phyloP scores from a whole-genome alignment of 2,113 vertebrate genomes.

The Zootoca vivipara region DNA sequence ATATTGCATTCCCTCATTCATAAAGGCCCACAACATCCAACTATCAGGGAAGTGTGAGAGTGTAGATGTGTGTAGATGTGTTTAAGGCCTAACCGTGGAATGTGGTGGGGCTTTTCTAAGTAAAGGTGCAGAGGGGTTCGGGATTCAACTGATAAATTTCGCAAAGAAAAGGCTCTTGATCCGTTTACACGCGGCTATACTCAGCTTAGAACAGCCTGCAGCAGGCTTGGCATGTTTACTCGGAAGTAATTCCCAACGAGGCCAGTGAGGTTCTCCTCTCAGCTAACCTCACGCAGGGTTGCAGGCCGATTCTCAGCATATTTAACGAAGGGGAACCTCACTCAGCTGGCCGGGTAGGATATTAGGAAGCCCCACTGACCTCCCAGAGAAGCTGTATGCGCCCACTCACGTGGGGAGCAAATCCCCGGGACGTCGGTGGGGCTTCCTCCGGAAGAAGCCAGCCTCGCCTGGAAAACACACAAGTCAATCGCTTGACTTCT shows the following conservation, averaged over 20 bases:
- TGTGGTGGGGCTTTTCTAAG: no score
- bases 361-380: no score
- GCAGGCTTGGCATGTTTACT: no score
- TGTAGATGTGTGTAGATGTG: no score
- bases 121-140: not conserved
- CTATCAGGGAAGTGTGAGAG: no score
- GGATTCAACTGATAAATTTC: not conserved
- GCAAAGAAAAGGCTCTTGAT: not conserved
- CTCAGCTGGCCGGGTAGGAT: no score
- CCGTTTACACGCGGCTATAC: not conserved
- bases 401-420: not conserved
- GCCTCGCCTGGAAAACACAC: not conserved
- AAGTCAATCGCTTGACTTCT: not conserved
- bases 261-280: not conserved
- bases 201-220: not conserved
- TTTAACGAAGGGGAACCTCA: no score
- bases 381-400: not conserved
- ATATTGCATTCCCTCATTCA: not conserved
- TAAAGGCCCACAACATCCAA: not conserved
- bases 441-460: not conserved
- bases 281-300: not conserved
- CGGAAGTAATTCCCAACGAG: not conserved
- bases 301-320: not conserved
- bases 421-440: not conserved
- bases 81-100: no score